Percentiles rank a stretch among this genome's conserved stretches.
Conservation (phyloP, 35 echinoderm and acorn worm species). For the Chiridota heheva region DNA sequence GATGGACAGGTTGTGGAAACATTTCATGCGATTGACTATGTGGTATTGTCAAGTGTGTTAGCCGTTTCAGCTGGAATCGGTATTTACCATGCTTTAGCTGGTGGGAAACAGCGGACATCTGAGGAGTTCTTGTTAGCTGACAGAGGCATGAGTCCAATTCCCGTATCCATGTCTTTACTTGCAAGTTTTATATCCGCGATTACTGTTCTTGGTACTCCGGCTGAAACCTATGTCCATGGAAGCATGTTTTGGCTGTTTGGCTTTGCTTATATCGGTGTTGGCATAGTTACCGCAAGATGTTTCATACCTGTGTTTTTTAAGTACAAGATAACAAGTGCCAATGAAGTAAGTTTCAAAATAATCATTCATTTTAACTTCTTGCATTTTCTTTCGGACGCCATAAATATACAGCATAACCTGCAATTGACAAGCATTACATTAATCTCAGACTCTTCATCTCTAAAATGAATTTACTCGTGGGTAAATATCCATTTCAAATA, state of each 20-base stretch:
- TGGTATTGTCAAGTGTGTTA: slow-evolving; percentile 40
- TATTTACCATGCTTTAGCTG: slow-evolving; percentile 57
- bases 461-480: too few relatives aligned
- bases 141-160: slow-evolving; percentile 58
- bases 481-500: too few relatives aligned
- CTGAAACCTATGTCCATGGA: slow-evolving; percentile 57
- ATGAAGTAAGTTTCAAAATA: slow-evolving; percentile 72
- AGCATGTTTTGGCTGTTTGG: slow-evolving; percentile 51
- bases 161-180: slow-evolving; percentile 62
- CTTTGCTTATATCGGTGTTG: slow-evolving; percentile 38
- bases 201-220: slow-evolving; percentile 61
- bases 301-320: slow-evolving; percentile 60
- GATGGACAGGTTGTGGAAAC: too few relatives aligned
- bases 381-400: too few relatives aligned
- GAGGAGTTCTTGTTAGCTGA: slow-evolving; percentile 70
- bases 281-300: slow-evolving; percentile 5
- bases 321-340: slow-evolving; percentile 58
- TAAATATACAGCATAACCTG: too few relatives aligned
- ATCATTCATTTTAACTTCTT: too few relatives aligned
- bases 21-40: slow-evolving; percentile 42
- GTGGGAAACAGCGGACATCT: slow-evolving; percentile 61
- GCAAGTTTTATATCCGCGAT: slow-evolving; percentile 72
- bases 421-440: too few relatives aligned
- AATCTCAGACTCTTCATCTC: too few relatives aligned
- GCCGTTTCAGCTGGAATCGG: slow-evolving; percentile 47